A percentile compares a stretch with the other conserved stretches of the same genome.
These are phyloP conservation scores for Drosophila sucinea DNA, from an alignment of 1,140 invertebrate genomes.

Conservation along the genomic window DNA sequence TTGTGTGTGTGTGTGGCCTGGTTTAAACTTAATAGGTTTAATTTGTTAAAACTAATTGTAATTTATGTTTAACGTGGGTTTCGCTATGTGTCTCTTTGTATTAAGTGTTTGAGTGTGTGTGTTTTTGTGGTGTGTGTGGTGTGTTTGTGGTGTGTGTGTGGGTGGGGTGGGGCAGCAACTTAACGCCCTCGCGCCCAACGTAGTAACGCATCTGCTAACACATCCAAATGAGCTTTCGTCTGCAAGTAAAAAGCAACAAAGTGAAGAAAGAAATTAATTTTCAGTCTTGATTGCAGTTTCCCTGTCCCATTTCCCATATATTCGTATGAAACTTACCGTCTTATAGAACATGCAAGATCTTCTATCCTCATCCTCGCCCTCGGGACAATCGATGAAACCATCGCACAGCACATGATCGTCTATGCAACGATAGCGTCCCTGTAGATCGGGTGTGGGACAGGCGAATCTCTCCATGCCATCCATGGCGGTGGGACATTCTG, in stretches of 20 bases:
- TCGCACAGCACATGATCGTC: slow-evolving; percentile 97
- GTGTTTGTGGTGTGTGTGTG: slow-evolving; percentile 26
- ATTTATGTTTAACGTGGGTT: slow-evolving; percentile 62
- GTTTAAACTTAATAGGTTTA: slow-evolving; percentile 52
- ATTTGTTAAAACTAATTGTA: slow-evolving; percentile 65
- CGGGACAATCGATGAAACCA: slow-evolving; percentile 96
- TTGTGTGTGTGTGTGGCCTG: slow-evolving; percentile 17
- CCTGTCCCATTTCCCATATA: too few relatives aligned
- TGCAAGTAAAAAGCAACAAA: slow-evolving; percentile 85
- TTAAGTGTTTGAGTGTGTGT: slow-evolving; percentile 38
- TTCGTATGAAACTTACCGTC: slow-evolving; percentile 88
- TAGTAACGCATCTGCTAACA: slow-evolving; percentile 94
- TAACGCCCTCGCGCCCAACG: slow-evolving; percentile 96
- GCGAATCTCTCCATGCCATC: slow-evolving; percentile 97
- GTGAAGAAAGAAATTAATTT: background rate
- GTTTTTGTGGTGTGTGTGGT: slow-evolving; percentile 24
- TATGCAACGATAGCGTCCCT: slow-evolving; percentile 96
- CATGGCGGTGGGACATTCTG: slow-evolving; percentile 95
- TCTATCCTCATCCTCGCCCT: slow-evolving; percentile 95
- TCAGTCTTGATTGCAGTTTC: background rate
- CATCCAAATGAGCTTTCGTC: slow-evolving; percentile 97
- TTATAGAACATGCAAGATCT: slow-evolving; percentile 98
- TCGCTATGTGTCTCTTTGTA: slow-evolving; percentile 42
- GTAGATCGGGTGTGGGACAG: slow-evolving; percentile 94
- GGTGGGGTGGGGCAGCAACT: slow-evolving; percentile 39